Evolutionary conservation across 2,113 vertebrate species (phyloP).

Genomic region (Syngnathus scovelli): DNA sequence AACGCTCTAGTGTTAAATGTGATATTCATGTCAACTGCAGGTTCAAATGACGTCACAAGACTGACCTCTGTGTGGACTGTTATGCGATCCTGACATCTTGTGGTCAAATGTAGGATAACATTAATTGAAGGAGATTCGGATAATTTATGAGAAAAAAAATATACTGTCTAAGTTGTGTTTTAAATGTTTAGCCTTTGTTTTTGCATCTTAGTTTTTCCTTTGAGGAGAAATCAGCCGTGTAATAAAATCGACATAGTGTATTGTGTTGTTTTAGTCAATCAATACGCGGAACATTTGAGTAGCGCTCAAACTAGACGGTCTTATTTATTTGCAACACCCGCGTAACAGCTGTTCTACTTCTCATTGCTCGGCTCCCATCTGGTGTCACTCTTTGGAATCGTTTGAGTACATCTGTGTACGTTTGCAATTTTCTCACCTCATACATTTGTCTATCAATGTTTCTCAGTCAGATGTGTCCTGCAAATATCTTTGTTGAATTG

Average conservation of each 20-base stretch:
- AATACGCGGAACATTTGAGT: conserved; percentile 20
- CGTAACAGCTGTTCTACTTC: conserved; percentile 1
- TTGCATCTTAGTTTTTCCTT: background rate
- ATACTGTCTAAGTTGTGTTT: too few relatives aligned
- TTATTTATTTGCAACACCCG: conserved; percentile 40
- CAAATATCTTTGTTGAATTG: too few relatives aligned
- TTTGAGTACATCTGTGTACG: background rate
- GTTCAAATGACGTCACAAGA: background rate
- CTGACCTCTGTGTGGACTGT: background rate
- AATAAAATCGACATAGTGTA: background rate
- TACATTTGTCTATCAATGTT: background rate
- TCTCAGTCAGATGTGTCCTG: background rate
- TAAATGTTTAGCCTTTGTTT: background rate
- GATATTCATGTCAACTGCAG: background rate
- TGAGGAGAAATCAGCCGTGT: too few relatives aligned
- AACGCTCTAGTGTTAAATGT: background rate
- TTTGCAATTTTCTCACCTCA: too few relatives aligned
- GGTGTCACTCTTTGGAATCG: background rate
- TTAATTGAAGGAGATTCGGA: too few relatives aligned
- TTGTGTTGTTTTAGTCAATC: background rate
- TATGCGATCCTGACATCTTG: conserved; percentile 47
- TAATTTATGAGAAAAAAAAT: too few relatives aligned
- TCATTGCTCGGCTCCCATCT: background rate
- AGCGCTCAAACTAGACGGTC: conserved; percentile 16
- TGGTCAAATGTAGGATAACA: conserved; percentile 18